phyloP scores from a whole-genome alignment of 2,113 vertebrate species.

The Vulpes vulpes region DNA sequence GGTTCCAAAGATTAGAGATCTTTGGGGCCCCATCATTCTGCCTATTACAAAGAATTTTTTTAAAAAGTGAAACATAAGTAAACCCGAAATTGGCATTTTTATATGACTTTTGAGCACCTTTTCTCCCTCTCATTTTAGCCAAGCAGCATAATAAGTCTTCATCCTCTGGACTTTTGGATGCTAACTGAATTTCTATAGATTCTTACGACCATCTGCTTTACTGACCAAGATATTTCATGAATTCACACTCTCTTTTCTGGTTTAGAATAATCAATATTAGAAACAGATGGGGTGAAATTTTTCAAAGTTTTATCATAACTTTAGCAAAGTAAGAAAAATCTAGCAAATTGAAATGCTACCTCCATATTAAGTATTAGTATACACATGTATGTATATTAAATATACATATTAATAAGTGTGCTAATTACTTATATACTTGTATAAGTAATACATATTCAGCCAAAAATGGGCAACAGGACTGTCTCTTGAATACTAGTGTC shows the following conservation, averaged over 20 bases:
- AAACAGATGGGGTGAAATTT: constrained; percentile 83
- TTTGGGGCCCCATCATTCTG: not conserved
- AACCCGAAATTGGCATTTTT: constrained; percentile 46
- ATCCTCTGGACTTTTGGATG: constrained; percentile 66
- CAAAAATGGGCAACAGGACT: not conserved
- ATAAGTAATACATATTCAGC: not conserved
- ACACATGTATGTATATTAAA: not conserved
- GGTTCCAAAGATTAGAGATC: not conserved
- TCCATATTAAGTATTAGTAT: constrained; percentile 51
- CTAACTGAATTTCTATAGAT: constrained; percentile 75
- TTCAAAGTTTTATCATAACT: constrained; percentile 70
- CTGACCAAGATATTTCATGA: constrained; percentile 81
- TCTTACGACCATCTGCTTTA: constrained; percentile 78
- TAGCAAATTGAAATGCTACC: constrained; percentile 66
- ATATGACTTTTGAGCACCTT: constrained; percentile 64
- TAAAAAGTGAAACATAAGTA: not conserved
- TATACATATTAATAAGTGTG: not conserved
- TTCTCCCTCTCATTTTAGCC: constrained; percentile 47
- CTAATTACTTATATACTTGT: not conserved
- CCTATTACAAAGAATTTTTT: not conserved
- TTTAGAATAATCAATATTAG: constrained; percentile 80
- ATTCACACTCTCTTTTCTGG: constrained; percentile 80
- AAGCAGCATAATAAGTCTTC: constrained; percentile 60
- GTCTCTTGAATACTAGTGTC: not conserved
- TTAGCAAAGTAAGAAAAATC: constrained; percentile 72